These are phyloP conservation scores for Uloborus diversus DNA, from an alignment of 1,140 invertebrate genomes.

Conservation along the genomic window DNA sequence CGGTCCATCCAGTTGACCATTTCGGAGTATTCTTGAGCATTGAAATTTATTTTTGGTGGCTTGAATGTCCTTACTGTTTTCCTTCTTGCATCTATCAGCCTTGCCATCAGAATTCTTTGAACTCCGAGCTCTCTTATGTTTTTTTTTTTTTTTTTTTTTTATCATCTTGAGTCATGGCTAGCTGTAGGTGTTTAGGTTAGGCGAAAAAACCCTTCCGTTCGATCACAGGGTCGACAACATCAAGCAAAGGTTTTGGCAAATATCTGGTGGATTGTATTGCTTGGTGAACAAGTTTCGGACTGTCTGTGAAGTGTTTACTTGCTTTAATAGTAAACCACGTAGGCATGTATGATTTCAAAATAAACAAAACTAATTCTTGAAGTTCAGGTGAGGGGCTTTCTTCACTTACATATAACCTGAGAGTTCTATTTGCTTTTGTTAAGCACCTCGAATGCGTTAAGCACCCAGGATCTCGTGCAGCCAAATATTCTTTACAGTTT, in stretches of 20 bases:
- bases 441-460: no score
- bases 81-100: background rate
- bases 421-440: no score
- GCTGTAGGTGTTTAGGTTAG: background rate
- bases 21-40: no score
- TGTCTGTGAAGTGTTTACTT: slow-evolving; percentile 10
- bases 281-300: background rate
- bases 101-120: no score
- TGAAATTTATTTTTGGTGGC: background rate
- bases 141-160: background rate
- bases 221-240: slow-evolving; percentile 8
- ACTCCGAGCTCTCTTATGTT: background rate
- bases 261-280: background rate
- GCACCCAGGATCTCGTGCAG: no score
- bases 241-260: slow-evolving; percentile 5
- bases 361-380: background rate
- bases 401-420: no score
- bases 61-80: slow-evolving; percentile 1
- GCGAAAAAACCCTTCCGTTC: slow-evolving; percentile 1
- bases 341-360: slow-evolving; percentile 10
- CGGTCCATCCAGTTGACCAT: background rate
- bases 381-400: no score
- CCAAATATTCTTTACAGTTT: no score
- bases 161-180: slow-evolving; percentile 9
- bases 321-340: background rate